A percentile compares a stretch with the other conserved stretches of the same genome.
Evolutionary conservation across 2,888 invertebrate species (phyloP).

Genomic region (Labia minor): DNA sequence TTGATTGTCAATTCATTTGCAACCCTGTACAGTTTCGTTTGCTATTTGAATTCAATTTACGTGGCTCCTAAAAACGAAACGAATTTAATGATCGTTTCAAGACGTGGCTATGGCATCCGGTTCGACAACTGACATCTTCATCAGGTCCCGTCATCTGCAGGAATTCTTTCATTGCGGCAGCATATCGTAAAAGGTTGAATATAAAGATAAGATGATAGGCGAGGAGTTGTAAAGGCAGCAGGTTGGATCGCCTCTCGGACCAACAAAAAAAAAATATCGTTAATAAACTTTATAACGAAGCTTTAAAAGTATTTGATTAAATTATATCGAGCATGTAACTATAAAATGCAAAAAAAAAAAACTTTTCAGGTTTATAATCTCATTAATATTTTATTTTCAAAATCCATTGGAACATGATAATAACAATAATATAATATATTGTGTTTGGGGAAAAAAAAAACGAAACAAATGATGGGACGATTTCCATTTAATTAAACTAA

Average conservation of each 20-base stretch:
- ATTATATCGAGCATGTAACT: not conserved
- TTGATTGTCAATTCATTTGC: too few species aligned
- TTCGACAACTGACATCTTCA: not conserved
- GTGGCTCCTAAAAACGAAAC: too few species aligned
- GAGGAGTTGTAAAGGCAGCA: not conserved
- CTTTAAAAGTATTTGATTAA: not conserved
- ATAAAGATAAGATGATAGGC: not conserved
- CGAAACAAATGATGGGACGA: too few species aligned
- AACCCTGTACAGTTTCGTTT: too few species aligned
- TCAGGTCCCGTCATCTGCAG: not conserved
- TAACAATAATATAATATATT: too few species aligned
- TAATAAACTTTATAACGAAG: not conserved
- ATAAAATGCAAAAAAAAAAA: conserved; percentile 2
- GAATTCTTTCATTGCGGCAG: not conserved
- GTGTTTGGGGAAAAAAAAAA: too few species aligned
- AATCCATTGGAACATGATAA: too few species aligned
- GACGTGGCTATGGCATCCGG: not conserved
- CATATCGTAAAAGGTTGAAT: conserved; percentile 1
- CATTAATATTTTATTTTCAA: not conserved
- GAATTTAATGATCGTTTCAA: too few species aligned
- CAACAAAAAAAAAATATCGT: not conserved
- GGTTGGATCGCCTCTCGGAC: not conserved
- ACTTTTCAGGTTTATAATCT: not conserved
- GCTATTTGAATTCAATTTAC: too few species aligned
- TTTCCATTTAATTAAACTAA: too few species aligned